A percentile compares a stretch with the other conserved stretches of the same genome.
Evolutionary conservation across 2,888 invertebrate species (phyloP).

Genomic region (Mesorhabditis belari): DNA sequence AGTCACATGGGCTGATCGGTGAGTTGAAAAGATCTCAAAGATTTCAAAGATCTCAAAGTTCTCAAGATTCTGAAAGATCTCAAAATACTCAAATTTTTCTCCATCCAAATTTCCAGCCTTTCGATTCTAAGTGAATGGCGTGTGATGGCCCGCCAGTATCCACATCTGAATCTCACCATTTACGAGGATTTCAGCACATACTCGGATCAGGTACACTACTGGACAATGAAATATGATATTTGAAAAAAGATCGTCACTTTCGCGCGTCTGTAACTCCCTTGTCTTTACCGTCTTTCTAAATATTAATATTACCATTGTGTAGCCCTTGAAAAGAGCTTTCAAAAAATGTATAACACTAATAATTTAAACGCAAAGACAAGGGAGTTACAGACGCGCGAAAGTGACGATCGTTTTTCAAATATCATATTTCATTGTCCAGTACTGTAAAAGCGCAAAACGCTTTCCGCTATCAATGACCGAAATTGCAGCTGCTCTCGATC

Average conservation of each 20-base stretch:
- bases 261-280: too few species aligned
- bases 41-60: background rate
- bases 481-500: slow-evolving; percentile 42
- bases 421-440: too few species aligned
- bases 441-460: too few species aligned
- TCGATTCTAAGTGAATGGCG: slow-evolving; percentile 39
- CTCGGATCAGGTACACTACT: slow-evolving; percentile 46
- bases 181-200: slow-evolving; percentile 52
- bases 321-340: too few species aligned
- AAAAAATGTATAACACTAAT: too few species aligned
- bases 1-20: slow-evolving; percentile 39
- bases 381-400: too few species aligned
- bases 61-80: background rate
- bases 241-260: too few species aligned
- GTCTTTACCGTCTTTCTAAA: too few species aligned
- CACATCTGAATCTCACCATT: slow-evolving; percentile 48
- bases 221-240: too few species aligned
- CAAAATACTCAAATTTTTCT: background rate
- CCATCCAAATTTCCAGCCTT: slow-evolving; percentile 5
- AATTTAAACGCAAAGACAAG: too few species aligned
- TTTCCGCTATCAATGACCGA: background rate
- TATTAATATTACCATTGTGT: too few species aligned
- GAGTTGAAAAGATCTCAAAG: background rate
- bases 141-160: slow-evolving; percentile 40
- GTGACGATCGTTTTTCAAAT: too few species aligned